Percentiles rank a stretch among this genome's conserved stretches.
These are phyloP conservation scores for Cotesia congregata DNA, from an alignment of 2,888 invertebrate genomes.

Conservation along the genomic window DNA sequence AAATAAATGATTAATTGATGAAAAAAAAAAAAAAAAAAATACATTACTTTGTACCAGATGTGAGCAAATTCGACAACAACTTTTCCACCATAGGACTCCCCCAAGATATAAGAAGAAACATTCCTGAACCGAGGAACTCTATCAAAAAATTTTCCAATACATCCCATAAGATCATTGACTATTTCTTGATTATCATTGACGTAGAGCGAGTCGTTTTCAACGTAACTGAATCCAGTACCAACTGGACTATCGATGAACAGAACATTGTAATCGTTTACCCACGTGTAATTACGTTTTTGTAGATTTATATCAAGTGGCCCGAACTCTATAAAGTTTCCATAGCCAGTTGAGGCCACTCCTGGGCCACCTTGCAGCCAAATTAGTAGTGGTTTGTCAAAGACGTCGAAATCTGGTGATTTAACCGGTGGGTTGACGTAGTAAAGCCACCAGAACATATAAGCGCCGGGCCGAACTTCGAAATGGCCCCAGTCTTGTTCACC, in stretches of 20 bases:
- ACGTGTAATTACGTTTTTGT: conserved; percentile 78
- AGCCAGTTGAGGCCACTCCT: conserved; percentile 83
- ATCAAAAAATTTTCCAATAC: conserved; percentile 81
- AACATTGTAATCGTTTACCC: conserved; percentile 87
- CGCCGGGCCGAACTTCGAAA: conserved; percentile 80
- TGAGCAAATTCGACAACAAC: conserved; percentile 88
- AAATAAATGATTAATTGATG: too few species aligned
- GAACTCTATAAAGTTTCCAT: conserved; percentile 89
- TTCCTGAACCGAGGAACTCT: conserved; percentile 79
- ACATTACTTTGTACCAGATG: conserved; percentile 5
- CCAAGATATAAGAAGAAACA: conserved; percentile 86
- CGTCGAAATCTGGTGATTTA: conserved; percentile 74
- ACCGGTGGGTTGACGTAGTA: conserved; percentile 75
- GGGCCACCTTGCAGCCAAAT: conserved; percentile 94
- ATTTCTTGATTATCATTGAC: conserved; percentile 77
- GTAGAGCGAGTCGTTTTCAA: conserved; percentile 72
- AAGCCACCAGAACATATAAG: conserved; percentile 91
- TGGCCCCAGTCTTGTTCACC: conserved; percentile 83
- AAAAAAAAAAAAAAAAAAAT: not conserved
- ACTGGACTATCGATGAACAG: conserved; percentile 93
- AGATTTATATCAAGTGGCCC: conserved; percentile 79
- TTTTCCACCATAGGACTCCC: conserved; percentile 94
- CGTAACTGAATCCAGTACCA: conserved; percentile 89
- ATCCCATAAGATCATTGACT: conserved; percentile 81
- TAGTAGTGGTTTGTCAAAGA: conserved; percentile 79